Base-by-base conservation (phyloP, 2,113 vertebrate species). In the Arenaria interpres region DNA sequence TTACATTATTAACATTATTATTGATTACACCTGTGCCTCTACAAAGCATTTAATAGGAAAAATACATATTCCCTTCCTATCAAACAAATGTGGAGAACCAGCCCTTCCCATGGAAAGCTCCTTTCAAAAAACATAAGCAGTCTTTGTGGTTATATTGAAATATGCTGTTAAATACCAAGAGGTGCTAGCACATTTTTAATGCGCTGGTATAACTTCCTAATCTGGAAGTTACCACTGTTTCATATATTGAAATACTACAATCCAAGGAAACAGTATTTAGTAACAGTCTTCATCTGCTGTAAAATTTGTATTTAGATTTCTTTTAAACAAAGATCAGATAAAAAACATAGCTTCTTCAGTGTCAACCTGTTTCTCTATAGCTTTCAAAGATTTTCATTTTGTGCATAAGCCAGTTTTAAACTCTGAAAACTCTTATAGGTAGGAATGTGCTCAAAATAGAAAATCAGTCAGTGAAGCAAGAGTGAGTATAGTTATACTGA, bases 11-110 rank as follows among this genome's bases (percentile, higher is more conserved):
- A 91, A 78, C 60, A 63, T 51, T 54, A 77, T 54, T 88, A 79
- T 30, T 71, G n/a, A 66, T 81, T 88, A 94, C 7, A 82, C 2
- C n/a, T 15, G 33, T 87, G 51, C 80, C 35, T 93, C 73, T 94
- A 96, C 67, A 89, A 92, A 91, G 39, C 59, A 80, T 59, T 14
- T 48, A 85, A 83, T 24, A 93, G 32, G 17, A 83, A 89, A 95
- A 86, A 69, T 30, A 92, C 7, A 48, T 60, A 62, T 67, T 92
- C 22, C 54, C 35, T 72, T 94, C 23, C 71, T 83, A 35, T 20
- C 17, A 75, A 82, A 81, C 9, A 56, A 18, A 64, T 85, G 51
- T 24, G 51, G 27, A 71, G 50, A 87, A 59, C 14, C 32, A 75
- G 32, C 54, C 20, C 71, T 82, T 48, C 8, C 54, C 18, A 6